phyloP scores from a whole-genome alignment of 2,113 vertebrate genomes.

The Proteles cristata region DNA sequence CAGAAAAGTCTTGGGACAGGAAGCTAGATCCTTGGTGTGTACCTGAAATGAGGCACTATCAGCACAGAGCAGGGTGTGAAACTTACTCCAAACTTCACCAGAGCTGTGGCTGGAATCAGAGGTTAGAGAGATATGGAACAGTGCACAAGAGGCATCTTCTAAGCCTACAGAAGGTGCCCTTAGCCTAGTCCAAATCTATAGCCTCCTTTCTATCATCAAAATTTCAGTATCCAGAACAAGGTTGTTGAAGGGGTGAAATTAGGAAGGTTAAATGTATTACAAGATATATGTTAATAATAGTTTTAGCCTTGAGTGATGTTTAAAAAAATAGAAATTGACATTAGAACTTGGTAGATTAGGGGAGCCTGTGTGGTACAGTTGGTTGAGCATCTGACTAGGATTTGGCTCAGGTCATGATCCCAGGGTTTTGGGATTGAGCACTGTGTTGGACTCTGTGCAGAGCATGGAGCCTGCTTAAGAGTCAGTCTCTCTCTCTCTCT shows the following conservation, averaged over 20 bases:
- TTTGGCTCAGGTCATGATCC: too few species aligned
- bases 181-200: not conserved
- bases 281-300: not conserved
- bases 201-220: not conserved
- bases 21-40: not conserved
- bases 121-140: not conserved
- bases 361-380: too few species aligned
- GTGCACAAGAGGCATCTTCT: not conserved
- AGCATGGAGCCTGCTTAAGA: too few species aligned
- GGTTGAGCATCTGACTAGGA: too few species aligned
- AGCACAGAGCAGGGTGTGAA: not conserved
- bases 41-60: not conserved
- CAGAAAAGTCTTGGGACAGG: not conserved
- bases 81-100: not conserved
- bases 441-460: too few species aligned
- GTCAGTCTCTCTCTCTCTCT: too few species aligned
- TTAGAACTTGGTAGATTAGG: constrained; percentile 24
- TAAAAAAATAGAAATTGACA: constrained; percentile 13
- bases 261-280: not conserved
- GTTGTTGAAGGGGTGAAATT: not conserved
- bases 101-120: not conserved
- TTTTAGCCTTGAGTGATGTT: not conserved
- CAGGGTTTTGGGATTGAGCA: too few species aligned
- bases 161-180: not conserved
- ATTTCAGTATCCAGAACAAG: not conserved